Percentiles rank a stretch among this genome's conserved stretches.
These are phyloP conservation scores for Rostratula benghalensis DNA, from an alignment of 2,113 vertebrate species.

Conservation along the genomic window DNA sequence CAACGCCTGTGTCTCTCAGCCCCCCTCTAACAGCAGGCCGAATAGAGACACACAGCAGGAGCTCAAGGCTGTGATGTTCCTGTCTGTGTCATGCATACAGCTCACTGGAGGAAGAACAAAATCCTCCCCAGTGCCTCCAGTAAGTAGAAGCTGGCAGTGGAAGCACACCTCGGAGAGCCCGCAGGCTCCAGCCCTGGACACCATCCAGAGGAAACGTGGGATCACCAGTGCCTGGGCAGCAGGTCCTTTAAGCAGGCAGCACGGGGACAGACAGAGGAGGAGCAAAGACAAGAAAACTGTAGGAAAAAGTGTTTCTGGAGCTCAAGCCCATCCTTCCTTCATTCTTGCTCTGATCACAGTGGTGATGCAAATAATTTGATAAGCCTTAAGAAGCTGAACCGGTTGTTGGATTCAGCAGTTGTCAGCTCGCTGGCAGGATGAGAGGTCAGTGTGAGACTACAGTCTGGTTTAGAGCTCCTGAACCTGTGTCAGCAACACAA, in stretches of 20 bases:
- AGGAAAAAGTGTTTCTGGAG: neutral
- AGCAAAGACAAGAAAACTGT: neutral
- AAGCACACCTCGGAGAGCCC: neutral
- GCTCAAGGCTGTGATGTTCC: neutral
- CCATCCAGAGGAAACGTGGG: neutral
- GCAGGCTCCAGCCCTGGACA: neutral
- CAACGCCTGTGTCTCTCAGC: rapidly evolving
- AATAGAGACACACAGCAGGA: neutral
- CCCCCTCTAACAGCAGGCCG: neutral
- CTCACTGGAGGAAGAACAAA: neutral
- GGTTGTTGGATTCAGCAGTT: neutral
- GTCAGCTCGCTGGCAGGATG: neutral
- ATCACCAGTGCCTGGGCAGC: neutral
- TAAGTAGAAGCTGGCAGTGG: neutral
- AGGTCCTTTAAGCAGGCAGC: neutral
- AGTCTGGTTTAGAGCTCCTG: neutral
- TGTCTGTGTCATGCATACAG: neutral
- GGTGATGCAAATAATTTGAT: neutral
- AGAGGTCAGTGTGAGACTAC: neutral
- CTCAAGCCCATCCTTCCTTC: neutral
- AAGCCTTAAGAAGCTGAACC: neutral
- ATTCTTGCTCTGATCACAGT: neutral
- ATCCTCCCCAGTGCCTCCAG: neutral
- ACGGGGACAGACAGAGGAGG: neutral
- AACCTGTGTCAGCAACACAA: neutral